A percentile compares a stretch with the other conserved stretches of the same genome.
These are phyloP conservation scores for Nipponacmea schrenckii DNA, from an alignment of 2,888 invertebrate species.

Conservation along the genomic window DNA sequence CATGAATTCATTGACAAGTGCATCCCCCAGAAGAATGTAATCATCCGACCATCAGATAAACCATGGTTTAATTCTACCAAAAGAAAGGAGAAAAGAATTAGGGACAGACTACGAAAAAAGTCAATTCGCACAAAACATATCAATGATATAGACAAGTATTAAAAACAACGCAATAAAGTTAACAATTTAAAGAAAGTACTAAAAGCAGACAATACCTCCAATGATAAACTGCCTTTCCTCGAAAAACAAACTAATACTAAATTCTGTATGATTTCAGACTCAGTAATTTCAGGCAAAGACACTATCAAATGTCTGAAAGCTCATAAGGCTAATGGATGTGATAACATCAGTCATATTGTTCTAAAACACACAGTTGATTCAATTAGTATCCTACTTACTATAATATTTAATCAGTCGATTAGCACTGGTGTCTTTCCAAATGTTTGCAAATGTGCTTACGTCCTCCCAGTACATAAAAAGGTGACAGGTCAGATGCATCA, in stretches of 20 bases:
- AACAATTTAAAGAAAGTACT: not conserved
- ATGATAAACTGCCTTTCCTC: no score
- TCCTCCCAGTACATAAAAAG: not conserved
- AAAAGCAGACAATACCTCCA: not conserved
- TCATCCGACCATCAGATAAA: not conserved
- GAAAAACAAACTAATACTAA: no score
- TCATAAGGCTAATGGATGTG: conserved; percentile 1
- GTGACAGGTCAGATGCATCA: not conserved
- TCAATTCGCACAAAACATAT: not conserved
- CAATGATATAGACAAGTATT: not conserved
- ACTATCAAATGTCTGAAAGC: not conserved
- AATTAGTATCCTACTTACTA: not conserved
- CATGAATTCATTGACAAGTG: not conserved
- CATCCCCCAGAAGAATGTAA: not conserved
- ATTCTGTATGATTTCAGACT: not conserved
- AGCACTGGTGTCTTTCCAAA: not conserved
- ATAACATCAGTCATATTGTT: not conserved
- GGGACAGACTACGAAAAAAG: not conserved
- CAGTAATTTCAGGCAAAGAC: not conserved
- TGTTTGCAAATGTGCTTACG: not conserved
- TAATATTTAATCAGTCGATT: not conserved
- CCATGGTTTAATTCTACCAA: not conserved
- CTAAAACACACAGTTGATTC: not conserved
- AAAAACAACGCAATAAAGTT: not conserved
- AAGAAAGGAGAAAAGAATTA: not conserved